Base-by-base conservation (phyloP, 2,797 vertebrate genomes). In the Pempheris klunzingeri region DNA sequence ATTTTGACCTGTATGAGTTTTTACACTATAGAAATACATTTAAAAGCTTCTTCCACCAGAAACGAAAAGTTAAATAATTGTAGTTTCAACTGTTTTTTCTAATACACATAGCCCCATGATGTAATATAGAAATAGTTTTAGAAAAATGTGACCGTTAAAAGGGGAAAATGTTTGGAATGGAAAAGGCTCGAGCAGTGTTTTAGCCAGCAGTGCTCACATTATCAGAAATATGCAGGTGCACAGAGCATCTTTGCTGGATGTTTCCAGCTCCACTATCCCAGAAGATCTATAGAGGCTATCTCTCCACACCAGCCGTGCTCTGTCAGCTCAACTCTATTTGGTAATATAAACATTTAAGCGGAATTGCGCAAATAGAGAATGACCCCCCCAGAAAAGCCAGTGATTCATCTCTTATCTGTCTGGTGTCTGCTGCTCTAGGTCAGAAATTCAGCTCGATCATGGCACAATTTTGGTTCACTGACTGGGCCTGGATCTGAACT, bases 201-300 rank as follows among this genome's bases (percentile, higher is more conserved):
- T 44, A 70, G 18, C 7, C 14, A 47, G 18, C 14, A 7, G 13
- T 17, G 46, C 50, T 61, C 22, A 30, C 12, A 59, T 60, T 54
- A 87, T 87, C 77, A 54, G 41, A 61, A 36, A 61, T 44, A 34
- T 39, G 32, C 74, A 83, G 39, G 53, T 71, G 46, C 65, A 59
- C 24, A 7, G 26, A 8, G 24, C 9, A 59, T 57, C 57, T n/a
- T n/a, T 44, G 24, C 24, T 49, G 34, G 59, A 52, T 49, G 13
- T 44, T 28, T 68, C 36, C 39, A 52, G 74, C 41, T 52, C 55
- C 28, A 20, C 18, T 38, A 46, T 68, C 59, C 53, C 49, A 14
- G 52, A 44, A 60, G 12, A 83, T 80, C 64, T 72, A 7, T 22
- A 20, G 53, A 70, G 53, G 5, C 69, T 81, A 65, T 83, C 75